phyloP scores from a whole-genome alignment of 2,888 invertebrate genomes.

The Neoascia interrupta region DNA sequence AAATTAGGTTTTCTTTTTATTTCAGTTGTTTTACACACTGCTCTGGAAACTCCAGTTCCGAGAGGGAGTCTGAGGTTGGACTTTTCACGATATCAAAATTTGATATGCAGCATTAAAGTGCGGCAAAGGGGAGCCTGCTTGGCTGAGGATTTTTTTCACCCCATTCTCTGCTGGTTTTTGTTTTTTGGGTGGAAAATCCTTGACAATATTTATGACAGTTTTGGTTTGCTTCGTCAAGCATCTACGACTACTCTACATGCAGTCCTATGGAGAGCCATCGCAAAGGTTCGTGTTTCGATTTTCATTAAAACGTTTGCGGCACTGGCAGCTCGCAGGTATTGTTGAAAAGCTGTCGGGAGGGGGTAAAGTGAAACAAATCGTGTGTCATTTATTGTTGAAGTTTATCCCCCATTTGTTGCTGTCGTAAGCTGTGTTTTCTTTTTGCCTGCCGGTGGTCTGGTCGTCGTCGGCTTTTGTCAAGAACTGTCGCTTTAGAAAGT shows the following conservation, averaged over 20 bases:
- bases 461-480: no score
- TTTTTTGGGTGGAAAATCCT: conserved; percentile 29
- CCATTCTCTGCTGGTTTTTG: no score
- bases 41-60: conserved; percentile 8
- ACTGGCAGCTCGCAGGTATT: conserved; percentile 1
- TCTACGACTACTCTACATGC: background rate
- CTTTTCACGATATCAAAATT: conserved; percentile 26
- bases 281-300: conserved; percentile 39
- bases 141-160: background rate
- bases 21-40: conserved; percentile 8
- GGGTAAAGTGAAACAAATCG: conserved; percentile 56
- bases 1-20: conserved; percentile 36
- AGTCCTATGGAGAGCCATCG: conserved; percentile 7
- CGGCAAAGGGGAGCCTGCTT: background rate
- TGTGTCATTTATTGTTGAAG: conserved; percentile 51
- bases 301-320: conserved; percentile 40
- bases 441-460: conserved; percentile 13
- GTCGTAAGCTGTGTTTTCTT: conserved; percentile 38
- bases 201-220: conserved; percentile 54
- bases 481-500: no score
- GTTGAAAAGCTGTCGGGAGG: conserved; percentile 19
- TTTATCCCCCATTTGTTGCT: conserved; percentile 59
- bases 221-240: conserved; percentile 18
- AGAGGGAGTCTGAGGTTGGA: background rate
- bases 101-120: conserved; percentile 32